These are phyloP conservation scores for Thalassophryne amazonica DNA, from an alignment of 2,797 vertebrate genomes.

Conservation along the genomic window DNA sequence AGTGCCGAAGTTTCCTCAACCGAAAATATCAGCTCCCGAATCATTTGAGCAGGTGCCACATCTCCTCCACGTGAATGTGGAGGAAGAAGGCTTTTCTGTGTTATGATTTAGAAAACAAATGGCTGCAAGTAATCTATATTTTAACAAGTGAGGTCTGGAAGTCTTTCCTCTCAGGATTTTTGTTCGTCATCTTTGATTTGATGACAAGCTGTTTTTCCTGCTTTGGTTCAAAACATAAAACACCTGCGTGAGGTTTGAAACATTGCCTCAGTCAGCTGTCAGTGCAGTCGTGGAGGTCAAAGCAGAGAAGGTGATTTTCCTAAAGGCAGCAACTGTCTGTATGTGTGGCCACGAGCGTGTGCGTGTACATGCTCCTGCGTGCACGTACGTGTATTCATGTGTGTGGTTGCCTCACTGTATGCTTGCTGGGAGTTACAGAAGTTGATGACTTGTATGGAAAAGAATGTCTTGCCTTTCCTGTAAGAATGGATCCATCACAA, in stretches of 20 bases:
- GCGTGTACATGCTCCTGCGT: too few relatives aligned
- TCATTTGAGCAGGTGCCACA: too few relatives aligned
- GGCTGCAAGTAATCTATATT: too few relatives aligned
- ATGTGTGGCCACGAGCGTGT: too few relatives aligned
- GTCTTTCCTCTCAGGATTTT: not conserved
- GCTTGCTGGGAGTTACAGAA: not conserved
- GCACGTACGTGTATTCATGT: too few relatives aligned
- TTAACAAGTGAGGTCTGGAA: too few relatives aligned
- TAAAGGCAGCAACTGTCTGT: not conserved
- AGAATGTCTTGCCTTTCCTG: not conserved
- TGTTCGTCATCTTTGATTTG: not conserved
- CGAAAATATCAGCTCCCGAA: too few relatives aligned
- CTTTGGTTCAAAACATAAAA: constrained; percentile 5
- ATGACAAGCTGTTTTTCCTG: constrained; percentile 6
- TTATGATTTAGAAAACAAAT: too few relatives aligned
- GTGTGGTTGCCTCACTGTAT: not conserved
- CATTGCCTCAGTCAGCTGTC: not conserved
- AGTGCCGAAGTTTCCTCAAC: too few relatives aligned
- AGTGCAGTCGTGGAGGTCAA: not conserved
- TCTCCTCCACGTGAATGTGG: too few relatives aligned
- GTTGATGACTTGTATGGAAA: not conserved
- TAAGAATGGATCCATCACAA: not conserved
- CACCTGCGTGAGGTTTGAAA: not conserved
- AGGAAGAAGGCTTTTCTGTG: too few relatives aligned
- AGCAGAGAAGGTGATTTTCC: not conserved